A percentile compares a stretch with the other conserved stretches of the same genome.
Conservation (phyloP, 2,797 vertebrate genomes). For the Sebastes nivosus region DNA sequence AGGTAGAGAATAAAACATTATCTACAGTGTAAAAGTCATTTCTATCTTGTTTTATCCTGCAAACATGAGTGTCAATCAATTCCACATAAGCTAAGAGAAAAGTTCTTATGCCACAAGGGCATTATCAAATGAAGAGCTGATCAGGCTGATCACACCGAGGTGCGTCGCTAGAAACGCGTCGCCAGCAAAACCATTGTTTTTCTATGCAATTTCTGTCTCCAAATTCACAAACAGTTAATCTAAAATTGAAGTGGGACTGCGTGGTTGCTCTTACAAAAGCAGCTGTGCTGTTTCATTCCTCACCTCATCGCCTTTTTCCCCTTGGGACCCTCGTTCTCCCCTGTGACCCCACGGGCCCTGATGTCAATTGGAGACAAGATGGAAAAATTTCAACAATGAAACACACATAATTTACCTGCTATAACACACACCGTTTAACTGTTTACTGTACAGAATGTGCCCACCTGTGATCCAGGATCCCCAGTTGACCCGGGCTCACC, state of each 20-base stretch:
- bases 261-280: neutral
- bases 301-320: constrained; percentile 92
- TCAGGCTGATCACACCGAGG: too few relatives aligned
- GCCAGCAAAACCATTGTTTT: too few relatives aligned
- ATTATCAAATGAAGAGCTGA: too few relatives aligned
- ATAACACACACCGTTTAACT: neutral
- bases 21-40: too few relatives aligned
- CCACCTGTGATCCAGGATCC: constrained; percentile 83
- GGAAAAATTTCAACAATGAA: neutral
- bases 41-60: too few relatives aligned
- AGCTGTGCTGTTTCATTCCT: constrained; percentile 43
- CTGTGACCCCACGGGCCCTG: constrained; percentile 89
- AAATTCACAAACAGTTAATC: constrained; percentile 15
- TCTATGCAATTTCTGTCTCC: neutral
- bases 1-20: neutral
- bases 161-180: too few relatives aligned
- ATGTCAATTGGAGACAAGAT: neutral
- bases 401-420: neutral
- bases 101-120: neutral
- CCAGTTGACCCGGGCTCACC: constrained; percentile 83
- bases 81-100: neutral
- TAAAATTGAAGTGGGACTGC: neutral
- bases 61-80: neutral
- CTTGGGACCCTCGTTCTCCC: constrained; percentile 85
- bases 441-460: neutral